Percentiles rank a stretch among this genome's conserved stretches.
phyloP scores from a whole-genome alignment of 2,113 vertebrate species.

The Tenrec ecaudatus region DNA sequence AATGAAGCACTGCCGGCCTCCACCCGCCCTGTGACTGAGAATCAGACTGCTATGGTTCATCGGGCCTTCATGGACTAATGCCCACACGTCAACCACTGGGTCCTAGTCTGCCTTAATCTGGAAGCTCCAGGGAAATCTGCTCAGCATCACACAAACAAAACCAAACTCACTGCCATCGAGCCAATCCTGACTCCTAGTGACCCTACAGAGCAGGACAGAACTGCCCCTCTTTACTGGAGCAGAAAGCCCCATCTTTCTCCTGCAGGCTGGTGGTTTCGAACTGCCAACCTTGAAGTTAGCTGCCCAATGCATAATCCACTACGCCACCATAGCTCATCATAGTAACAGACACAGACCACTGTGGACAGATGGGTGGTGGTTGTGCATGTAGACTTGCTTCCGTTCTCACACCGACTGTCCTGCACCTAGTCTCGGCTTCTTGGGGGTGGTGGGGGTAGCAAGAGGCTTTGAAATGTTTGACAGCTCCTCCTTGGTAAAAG shows the following conservation, averaged over 20 bases:
- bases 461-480: background rate
- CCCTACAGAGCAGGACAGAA: too few relatives aligned
- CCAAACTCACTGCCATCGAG: too few relatives aligned
- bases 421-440: background rate
- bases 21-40: background rate
- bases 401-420: background rate
- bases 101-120: background rate
- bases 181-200: too few relatives aligned
- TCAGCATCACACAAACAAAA: background rate
- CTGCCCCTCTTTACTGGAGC: too few relatives aligned
- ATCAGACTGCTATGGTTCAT: background rate
- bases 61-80: background rate
- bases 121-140: background rate
- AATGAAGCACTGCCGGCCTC: background rate
- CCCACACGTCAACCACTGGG: background rate
- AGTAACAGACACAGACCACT: background rate
- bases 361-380: background rate
- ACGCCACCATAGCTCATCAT: background rate
- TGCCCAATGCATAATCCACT: too few relatives aligned
- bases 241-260: too few relatives aligned
- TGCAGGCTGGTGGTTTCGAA: too few relatives aligned
- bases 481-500: background rate
- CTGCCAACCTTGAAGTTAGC: too few relatives aligned
- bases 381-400: background rate
- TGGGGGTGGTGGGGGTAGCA: background rate